Evolutionary conservation across 2,113 vertebrate species (phyloP), one percentile per base, ranked within the genome.

Genomic region (Marmota monax): DNA sequence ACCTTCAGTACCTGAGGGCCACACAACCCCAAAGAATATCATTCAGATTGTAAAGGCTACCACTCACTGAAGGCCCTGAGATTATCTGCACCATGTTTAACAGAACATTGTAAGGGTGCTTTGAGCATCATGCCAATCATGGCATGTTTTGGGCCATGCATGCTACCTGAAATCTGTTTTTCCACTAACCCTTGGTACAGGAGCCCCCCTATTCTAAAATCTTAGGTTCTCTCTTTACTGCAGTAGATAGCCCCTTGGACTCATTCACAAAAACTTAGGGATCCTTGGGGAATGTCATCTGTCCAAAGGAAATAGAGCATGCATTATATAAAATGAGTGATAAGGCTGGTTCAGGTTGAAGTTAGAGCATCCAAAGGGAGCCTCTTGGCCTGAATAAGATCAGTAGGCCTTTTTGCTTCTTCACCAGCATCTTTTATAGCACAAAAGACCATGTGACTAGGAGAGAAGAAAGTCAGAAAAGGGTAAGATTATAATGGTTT

Each of bases 31-130:
- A 88, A 51, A 17, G 11, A 23, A 11, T n/a, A 39, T 12, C 39
- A 72, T 72, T 53, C 29, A 96, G 20, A 85, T 70, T 89, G 29
- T 82, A 51, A 23, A 51, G 14, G 39, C 76, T 45, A 95, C 7
- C 70, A 85, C 34, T 80, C 9, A 42, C 23, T 48, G 42, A 27
- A 88, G 39, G 17, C 27, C 48, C 1, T 69, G 18, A 76, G 74
- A 74, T 53, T 56, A 94, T 42, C 70, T 88, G 53, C 32, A 78
- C n/a, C 34, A 39, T 88, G 14, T 92, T 91, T 94, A 87, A 83
- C 53, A 84, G 65, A 79, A 88, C 0, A 4, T 84, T 37, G 74
- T 8, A 92, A 51, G 70, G n/a, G 37, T 32, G 39, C 67, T 84
- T 73, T 48, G 5, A 92, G 29, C 76, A 67, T 84, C 27, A 84